Evolutionary conservation across 92 coral and sea anemone species (phyloP).

Genomic region (Phenganax stokvisi): DNA sequence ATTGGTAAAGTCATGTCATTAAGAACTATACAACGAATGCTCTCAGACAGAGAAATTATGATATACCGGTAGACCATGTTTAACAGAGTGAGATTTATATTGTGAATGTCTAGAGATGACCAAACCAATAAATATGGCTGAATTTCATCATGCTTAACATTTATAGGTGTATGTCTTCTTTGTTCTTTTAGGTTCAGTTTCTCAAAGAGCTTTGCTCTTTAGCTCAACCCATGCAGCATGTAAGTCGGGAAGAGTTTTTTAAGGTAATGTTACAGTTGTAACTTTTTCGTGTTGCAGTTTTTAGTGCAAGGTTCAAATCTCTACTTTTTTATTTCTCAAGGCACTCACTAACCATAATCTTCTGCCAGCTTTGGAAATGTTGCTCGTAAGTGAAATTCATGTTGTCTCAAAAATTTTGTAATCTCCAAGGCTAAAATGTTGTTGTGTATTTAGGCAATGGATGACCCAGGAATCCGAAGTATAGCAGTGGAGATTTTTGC

Average conservation of each 20-base stretch:
- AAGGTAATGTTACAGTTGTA: constrained; percentile 54
- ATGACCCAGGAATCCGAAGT: constrained; percentile 61
- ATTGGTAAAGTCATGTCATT: constrained; percentile 50
- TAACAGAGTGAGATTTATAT: too few relatives aligned
- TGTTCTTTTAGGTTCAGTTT: constrained; percentile 62
- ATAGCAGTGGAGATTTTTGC: constrained; percentile 85
- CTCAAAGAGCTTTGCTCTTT: constrained; percentile 80
- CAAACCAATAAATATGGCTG: too few relatives aligned
- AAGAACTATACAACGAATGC: neutral
- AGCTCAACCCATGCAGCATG: constrained; percentile 80
- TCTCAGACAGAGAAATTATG: neutral
- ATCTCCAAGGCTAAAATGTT: neutral
- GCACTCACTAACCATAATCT: constrained; percentile 82
- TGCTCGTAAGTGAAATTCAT: constrained; percentile 60
- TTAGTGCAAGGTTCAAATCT: neutral
- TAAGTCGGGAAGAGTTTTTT: constrained; percentile 91
- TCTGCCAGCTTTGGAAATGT: constrained; percentile 77
- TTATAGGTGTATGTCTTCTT: neutral
- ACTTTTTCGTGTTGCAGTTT: too few relatives aligned
- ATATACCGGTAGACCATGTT: too few relatives aligned
- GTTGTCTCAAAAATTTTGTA: neutral
- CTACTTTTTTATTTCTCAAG: constrained; percentile 30
- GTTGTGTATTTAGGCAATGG: constrained; percentile 59
- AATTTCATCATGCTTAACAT: neutral
- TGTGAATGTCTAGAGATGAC: too few relatives aligned